Evolutionary conservation across 2,113 vertebrate genomes (phyloP).

Genomic region (Pachycephala philippinensis): DNA sequence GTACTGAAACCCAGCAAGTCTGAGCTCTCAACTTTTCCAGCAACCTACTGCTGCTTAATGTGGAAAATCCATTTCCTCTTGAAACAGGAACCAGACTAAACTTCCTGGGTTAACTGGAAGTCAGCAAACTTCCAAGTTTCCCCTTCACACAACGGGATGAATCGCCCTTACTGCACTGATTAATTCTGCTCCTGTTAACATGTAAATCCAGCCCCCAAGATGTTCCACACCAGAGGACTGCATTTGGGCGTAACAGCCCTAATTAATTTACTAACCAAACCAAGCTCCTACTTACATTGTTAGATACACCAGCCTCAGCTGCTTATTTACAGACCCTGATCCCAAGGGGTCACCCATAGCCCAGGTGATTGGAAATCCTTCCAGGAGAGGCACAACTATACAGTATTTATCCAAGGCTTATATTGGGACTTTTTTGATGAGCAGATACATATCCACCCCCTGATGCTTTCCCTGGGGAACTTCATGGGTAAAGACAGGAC

Average conservation of each 20-base stretch:
- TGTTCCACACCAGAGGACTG: too few relatives aligned
- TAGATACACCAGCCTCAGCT: too few relatives aligned
- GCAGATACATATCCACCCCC: fast-evolving
- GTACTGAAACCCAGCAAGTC: too few relatives aligned
- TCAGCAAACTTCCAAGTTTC: fast-evolving
- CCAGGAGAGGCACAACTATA: fast-evolving
- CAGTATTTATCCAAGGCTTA: fast-evolving
- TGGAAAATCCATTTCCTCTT: not conserved
- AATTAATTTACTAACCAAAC: too few relatives aligned
- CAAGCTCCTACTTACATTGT: fast-evolving
- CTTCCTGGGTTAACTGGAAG: fast-evolving
- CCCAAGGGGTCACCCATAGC: too few relatives aligned
- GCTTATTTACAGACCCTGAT: fast-evolving
- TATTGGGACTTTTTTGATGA: fast-evolving
- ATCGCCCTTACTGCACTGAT: fast-evolving
- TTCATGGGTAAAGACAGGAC: fast-evolving
- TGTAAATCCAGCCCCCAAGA: not conserved
- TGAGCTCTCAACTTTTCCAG: too few relatives aligned
- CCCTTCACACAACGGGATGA: fast-evolving
- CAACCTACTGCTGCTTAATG: fast-evolving
- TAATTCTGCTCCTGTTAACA: not conserved
- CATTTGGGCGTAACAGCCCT: fast-evolving
- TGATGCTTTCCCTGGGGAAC: fast-evolving
- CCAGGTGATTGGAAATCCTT: fast-evolving
- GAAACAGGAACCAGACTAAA: fast-evolving